phyloP scores from a whole-genome alignment of 2,888 invertebrate species.

The Microchrysa polita region DNA sequence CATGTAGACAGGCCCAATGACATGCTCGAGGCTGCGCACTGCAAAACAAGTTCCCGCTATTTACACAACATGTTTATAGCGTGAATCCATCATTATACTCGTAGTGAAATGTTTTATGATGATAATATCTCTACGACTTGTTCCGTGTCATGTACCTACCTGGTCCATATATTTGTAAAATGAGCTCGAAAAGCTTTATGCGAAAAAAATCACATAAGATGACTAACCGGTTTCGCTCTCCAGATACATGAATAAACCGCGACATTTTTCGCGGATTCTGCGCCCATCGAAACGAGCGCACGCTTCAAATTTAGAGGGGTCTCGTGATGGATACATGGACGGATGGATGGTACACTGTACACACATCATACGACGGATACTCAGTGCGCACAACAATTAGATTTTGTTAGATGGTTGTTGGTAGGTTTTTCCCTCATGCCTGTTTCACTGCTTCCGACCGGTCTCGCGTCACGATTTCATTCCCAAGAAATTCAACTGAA shows the following conservation, averaged over 20 bases:
- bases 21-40: neutral
- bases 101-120: neutral
- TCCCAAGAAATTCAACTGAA: neutral
- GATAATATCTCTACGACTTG: neutral
- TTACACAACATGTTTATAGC: neutral
- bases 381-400: too few species aligned
- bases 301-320: too few species aligned
- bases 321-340: too few species aligned
- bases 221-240: neutral
- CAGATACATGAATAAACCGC: neutral
- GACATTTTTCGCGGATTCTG: slow-evolving; percentile 11
- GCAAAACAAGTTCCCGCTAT: slow-evolving; percentile 13
- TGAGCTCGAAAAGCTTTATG: slow-evolving; percentile 1
- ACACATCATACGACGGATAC: too few species aligned
- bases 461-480: neutral
- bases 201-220: neutral
- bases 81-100: neutral
- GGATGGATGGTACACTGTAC: too few species aligned
- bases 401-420: too few species aligned
- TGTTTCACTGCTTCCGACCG: slow-evolving; percentile 1
- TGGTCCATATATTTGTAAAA: too few species aligned
- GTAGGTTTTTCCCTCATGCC: too few species aligned
- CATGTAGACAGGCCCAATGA: too few species aligned
- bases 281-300: neutral
- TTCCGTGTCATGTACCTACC: too few species aligned